phyloP scores from a whole-genome alignment of 2,888 invertebrate genomes.

The Oxycera nigricornis region DNA sequence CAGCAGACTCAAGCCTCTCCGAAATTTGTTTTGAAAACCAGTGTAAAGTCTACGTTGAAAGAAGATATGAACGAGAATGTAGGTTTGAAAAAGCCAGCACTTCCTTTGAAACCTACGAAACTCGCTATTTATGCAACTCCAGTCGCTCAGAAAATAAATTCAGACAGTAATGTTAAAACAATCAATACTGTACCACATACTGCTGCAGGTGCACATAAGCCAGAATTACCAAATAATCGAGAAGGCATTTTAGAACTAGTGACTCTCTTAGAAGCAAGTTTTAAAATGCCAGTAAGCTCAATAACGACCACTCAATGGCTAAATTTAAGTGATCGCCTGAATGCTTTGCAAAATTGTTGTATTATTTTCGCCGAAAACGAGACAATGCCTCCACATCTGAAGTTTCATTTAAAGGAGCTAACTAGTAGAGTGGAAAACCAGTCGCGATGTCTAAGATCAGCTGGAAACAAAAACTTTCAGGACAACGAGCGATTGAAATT shows the following conservation, averaged over 20 bases:
- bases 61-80: slow-evolving; percentile 46
- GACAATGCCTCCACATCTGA: slow-evolving; percentile 81
- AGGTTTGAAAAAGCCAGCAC: slow-evolving; percentile 69
- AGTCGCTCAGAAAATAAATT: slow-evolving; percentile 57
- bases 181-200: slow-evolving; percentile 44
- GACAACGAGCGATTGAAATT: slow-evolving; percentile 73
- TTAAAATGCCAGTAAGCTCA: slow-evolving; percentile 65
- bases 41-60: slow-evolving; percentile 21
- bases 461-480: slow-evolving; percentile 72
- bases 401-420: slow-evolving; percentile 84
- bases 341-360: slow-evolving; percentile 82
- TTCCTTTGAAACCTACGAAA: slow-evolving; percentile 73
- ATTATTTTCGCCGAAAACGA: slow-evolving; percentile 81
- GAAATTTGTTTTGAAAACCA: slow-evolving; percentile 66
- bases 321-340: slow-evolving; percentile 80
- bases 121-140: slow-evolving; percentile 82
- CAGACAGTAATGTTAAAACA: slow-evolving; percentile 38
- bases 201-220: slow-evolving; percentile 44
- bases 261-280: slow-evolving; percentile 70
- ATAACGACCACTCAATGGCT: slow-evolving; percentile 74
- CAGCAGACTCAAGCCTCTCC: slow-evolving; percentile 67
- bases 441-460: slow-evolving; percentile 72
- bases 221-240: slow-evolving; percentile 57
- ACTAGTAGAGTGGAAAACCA: slow-evolving; percentile 74
- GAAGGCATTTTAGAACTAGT: slow-evolving; percentile 73